Percentiles rank a stretch among this genome's conserved stretches.
Conservation (phyloP, 2,113 vertebrate species). For the Rallus limicola region DNA sequence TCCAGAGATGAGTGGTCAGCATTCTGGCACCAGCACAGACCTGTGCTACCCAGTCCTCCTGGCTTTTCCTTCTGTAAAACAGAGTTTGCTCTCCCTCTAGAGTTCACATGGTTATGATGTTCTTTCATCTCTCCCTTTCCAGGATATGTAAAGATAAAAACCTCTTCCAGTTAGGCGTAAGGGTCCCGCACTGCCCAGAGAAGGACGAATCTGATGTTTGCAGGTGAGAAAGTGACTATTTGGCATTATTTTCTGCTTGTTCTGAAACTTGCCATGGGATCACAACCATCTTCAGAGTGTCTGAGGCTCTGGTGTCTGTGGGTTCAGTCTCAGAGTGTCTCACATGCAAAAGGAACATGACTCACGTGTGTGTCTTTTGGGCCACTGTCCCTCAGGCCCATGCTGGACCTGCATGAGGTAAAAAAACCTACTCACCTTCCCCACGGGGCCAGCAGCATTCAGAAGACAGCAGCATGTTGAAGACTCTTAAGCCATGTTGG, state of each 20-base stretch:
- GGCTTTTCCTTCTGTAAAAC: background rate
- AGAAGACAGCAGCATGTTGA: background rate
- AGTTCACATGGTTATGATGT: background rate
- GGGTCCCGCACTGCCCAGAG: constrained; percentile 42
- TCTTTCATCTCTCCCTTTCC: background rate
- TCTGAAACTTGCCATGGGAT: background rate
- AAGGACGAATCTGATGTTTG: background rate
- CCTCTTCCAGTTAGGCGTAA: constrained; percentile 45
- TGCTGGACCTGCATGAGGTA: background rate
- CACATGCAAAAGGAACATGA: background rate
- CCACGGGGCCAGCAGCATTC: background rate
- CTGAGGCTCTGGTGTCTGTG: background rate
- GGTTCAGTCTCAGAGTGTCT: background rate
- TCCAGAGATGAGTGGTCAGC: background rate
- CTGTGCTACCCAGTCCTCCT: background rate
- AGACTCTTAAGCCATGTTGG: background rate
- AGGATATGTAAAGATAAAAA: constrained; percentile 53
- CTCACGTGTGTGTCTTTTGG: background rate
- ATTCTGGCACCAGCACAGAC: background rate
- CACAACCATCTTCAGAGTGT: background rate
- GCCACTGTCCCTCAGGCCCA: background rate
- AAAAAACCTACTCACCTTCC: background rate
- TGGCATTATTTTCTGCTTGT: background rate
- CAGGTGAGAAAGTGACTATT: constrained; percentile 55
- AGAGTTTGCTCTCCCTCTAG: background rate